Evolutionary conservation across 1,140 invertebrate genomes (phyloP), one percentile per base, ranked within the genome.

Genomic region (Notospermus geniculatus): DNA sequence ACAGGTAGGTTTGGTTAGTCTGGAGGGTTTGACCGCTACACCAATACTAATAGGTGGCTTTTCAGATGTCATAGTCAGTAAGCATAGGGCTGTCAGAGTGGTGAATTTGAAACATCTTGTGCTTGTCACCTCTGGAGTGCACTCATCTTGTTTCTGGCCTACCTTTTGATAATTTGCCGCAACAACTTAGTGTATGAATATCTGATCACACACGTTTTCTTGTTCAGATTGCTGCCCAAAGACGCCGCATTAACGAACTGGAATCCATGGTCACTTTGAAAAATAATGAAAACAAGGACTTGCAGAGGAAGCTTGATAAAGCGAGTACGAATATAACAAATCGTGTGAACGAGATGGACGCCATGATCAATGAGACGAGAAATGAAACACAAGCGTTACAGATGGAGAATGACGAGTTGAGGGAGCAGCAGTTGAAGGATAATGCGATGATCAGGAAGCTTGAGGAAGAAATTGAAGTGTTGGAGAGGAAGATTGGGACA

Each of bases 401-500:
- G 56, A 72, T 71, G 17, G 75, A 77, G 60, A 77, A 77, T 64
- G 70, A 71, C 63, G 73, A 77, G 58, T 57, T 75, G 36, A 62
- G 72, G 7, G 66, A 67, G 11, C 64, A 64, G 39, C 58, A 72
- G 57, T 70, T 73, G 29, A 66, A 71, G 36, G 75, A 75, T 46
- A 68, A 67, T 53, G 57, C 57, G 17, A 62, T 61, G 30, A 60
- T 61, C 27, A 67, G 70, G 19, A 52, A 56, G 0, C 54, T 71
- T 29, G 71, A 73, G 23, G 54, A 30, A 2, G 62, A 68, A 54
- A 62, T 73, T 2, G 64, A 67, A 30, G 69, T 73, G 25, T 30
- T 70, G 43, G 73, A 77, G 61, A 59, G 69, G 36, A 62, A 64
- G 41, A 25, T 72, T 11, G 50, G 55, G 17, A 60, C 28, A 46